Evolutionary conservation across 2,113 vertebrate genomes (phyloP).

Genomic region (Stomatorhinus ivindoensis): DNA sequence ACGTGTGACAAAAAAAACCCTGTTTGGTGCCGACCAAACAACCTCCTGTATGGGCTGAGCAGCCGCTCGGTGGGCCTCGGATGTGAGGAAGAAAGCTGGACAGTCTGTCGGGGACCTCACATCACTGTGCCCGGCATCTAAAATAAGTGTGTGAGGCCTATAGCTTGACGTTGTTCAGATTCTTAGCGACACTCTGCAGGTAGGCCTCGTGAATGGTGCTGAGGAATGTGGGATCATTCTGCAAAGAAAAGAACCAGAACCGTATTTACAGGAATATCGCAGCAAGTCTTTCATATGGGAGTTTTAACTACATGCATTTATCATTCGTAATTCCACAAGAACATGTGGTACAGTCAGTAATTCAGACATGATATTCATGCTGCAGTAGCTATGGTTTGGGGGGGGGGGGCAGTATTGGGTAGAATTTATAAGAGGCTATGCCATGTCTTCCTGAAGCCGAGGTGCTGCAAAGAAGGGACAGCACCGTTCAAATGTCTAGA

Average conservation of each 20-base stretch:
- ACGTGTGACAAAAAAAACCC: not conserved
- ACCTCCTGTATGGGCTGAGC: not conserved
- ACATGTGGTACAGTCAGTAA: not conserved
- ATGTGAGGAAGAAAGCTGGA: not conserved
- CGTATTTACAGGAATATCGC: not conserved
- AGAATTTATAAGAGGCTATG: not conserved
- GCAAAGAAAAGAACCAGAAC: constrained; percentile 29
- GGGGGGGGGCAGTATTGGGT: not conserved
- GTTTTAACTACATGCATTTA: not conserved
- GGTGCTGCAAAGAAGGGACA: not conserved
- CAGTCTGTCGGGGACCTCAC: not conserved
- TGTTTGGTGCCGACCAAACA: not conserved
- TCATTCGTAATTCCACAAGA: not conserved
- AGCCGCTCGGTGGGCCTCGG: not conserved
- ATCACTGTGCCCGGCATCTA: constrained; percentile 23
- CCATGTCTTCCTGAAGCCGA: not conserved
- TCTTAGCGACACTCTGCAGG: constrained; percentile 80
- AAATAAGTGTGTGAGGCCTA: constrained; percentile 59
- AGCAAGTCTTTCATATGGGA: not conserved
- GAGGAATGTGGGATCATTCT: constrained; percentile 89
- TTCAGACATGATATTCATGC: not conserved
- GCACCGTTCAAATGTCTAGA: not conserved
- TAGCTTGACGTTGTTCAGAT: constrained; percentile 72
- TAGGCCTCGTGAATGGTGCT: constrained; percentile 86
- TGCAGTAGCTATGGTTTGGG: not conserved